Conservation (phyloP, 37 sponge, comb jelly and placozoan genomes). For the Oopsacas minuta region DNA sequence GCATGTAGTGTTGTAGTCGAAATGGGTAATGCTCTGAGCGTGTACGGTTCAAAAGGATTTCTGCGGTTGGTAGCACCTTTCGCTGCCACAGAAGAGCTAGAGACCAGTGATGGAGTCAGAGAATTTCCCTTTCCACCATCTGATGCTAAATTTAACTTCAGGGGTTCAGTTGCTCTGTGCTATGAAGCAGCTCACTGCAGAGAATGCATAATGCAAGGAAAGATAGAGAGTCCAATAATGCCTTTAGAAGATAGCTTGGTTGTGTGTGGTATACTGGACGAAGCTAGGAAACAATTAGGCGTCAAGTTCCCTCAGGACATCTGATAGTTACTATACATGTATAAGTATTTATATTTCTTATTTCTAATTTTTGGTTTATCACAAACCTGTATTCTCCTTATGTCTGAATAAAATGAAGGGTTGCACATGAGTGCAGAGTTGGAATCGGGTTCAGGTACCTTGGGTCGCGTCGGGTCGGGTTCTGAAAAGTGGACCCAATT, state of each 20-base stretch:
- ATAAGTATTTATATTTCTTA: neutral
- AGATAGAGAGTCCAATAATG: neutral
- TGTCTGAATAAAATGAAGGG: slow-evolving; percentile 80
- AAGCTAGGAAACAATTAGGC: neutral
- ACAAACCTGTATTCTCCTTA: slow-evolving; percentile 24
- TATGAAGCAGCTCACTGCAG: slow-evolving; percentile 7
- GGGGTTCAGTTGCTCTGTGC: neutral
- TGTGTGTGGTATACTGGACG: neutral
- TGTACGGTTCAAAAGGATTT: slow-evolving; percentile 18
- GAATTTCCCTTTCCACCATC: neutral
- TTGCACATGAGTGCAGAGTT: slow-evolving; percentile 99
- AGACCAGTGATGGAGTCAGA: neutral
- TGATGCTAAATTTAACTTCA: slow-evolving; percentile 5
- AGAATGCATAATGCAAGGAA: neutral
- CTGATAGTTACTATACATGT: too few relatives aligned
- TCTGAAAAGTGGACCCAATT: too few relatives aligned
- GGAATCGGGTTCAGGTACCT: too few relatives aligned
- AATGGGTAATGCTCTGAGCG: neutral
- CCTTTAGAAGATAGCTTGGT: neutral
- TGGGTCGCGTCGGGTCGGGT: too few relatives aligned
- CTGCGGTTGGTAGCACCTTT: slow-evolving; percentile 16
- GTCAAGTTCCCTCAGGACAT: neutral
- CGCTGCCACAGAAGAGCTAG: slow-evolving; percentile 14
- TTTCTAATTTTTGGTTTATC: neutral
- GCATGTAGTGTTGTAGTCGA: neutral